Percentiles rank a stretch among this genome's conserved stretches.
Evolutionary conservation across 2,113 vertebrate species (phyloP).

Genomic region (Chascanopsetta lugubris): DNA sequence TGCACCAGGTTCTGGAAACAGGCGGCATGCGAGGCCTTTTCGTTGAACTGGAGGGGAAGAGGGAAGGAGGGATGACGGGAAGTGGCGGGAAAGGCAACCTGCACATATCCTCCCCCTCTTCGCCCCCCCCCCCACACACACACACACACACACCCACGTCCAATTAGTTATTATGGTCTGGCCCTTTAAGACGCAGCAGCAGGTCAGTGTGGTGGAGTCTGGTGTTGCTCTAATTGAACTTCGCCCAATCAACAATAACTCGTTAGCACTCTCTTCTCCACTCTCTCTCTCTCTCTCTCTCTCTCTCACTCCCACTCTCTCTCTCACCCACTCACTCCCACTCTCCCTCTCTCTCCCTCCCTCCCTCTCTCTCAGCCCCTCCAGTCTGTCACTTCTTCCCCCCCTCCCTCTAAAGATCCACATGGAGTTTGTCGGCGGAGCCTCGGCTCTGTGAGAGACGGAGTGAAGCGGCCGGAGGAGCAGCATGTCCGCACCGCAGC

Average conservation of each 20-base stretch:
- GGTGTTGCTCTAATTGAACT: constrained; percentile 86
- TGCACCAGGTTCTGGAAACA: no score
- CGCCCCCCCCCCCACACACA: no score
- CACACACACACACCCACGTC: no score
- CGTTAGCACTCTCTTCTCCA: constrained; percentile 80
- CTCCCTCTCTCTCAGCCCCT: constrained; percentile 50
- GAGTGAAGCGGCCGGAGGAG: no score
- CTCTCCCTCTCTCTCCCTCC: no score
- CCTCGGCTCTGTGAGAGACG: constrained; percentile 71
- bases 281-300: constrained; percentile 68
- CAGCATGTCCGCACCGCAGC: no score
- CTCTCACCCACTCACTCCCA: no score
- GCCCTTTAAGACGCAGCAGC: constrained; percentile 87
- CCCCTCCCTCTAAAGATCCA: constrained; percentile 59
- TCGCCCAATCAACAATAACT: constrained; percentile 87
- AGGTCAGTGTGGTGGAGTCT: constrained; percentile 81
- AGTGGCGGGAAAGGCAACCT: no score
- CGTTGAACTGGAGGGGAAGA: no score
- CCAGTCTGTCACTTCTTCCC: constrained; percentile 66
- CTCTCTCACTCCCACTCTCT: no score
- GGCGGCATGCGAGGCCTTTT: no score
- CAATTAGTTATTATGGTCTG: constrained; percentile 84
- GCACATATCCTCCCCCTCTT: constrained; percentile 89
- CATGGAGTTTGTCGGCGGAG: constrained; percentile 79
- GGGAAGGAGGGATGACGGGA: no score